Evolutionary conservation across 2,888 invertebrate species (phyloP), one percentile per base, ranked within the genome.

Genomic region (Cephus runcator): DNA sequence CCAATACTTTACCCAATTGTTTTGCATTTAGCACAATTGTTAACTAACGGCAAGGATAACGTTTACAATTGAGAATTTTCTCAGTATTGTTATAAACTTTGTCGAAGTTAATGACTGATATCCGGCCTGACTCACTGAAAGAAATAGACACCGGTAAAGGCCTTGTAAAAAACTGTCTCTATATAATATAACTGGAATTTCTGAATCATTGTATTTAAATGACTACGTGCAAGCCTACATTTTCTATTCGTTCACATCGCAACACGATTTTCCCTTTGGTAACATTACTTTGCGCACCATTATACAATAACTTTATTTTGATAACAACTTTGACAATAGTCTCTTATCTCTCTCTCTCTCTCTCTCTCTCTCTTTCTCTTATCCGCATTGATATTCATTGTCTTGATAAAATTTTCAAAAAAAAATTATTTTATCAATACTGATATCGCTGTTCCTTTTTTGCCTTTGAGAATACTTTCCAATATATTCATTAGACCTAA

Each of bases 51-150:
- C 78, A 69, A 81, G 79, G 77, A 77, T 79, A 77, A 79, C 77
- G 77, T 69, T 81, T 78, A 82, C 79, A 76, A 82, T 84, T 80
- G 79, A 81, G 84, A 84, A 87, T 87, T 87, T 90, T 90, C 89
- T 87, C 90, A 90, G 88, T 87, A 90, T 90, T 90, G 90, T 90
- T 87, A 83, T 85, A 85, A 89, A 89, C 84, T 85, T 86, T 81
- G 84, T 81, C 84, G 83, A 83, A 86, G 85, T 85, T 90, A 90
- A 90, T 89, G 83, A 87, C 86, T 87, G 87, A 90, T 90, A 90
- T 90, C 90, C 90, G 87, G 88, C 78, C 81, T 86, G 88, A 89
- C 86, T 87, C 56, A 56, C 23, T 23, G 56, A 15, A 56, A 56
- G 56, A 56, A 56, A 23, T 23, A 56, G 56, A 56, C 56, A 9